phyloP scores from a whole-genome alignment of 2,797 vertebrate genomes.

The Arremon brunneinucha region DNA sequence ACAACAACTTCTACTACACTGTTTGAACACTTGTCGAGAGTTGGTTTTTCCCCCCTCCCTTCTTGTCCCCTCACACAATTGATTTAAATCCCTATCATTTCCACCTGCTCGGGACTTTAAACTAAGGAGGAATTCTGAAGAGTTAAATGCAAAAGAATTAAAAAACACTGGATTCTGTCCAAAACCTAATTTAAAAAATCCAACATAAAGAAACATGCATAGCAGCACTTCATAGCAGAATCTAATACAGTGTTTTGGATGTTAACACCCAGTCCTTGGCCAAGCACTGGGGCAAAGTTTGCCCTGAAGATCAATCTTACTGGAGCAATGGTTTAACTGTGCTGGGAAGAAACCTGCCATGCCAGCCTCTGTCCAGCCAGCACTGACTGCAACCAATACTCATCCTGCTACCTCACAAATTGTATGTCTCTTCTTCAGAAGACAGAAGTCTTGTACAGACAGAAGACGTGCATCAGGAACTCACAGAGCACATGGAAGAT shows the following conservation, averaged over 20 bases:
- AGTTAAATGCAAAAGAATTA: background rate
- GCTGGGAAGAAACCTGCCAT: background rate
- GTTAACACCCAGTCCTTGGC: too few species aligned
- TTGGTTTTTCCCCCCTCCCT: background rate
- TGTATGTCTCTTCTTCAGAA: fast-evolving
- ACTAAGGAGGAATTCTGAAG: background rate
- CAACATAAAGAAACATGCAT: background rate
- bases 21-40: background rate
- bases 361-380: background rate
- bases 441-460: too few species aligned
- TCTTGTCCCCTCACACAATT: background rate
- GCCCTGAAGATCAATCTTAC: background rate
- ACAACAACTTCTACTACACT: background rate
- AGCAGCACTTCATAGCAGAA: background rate
- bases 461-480: fast-evolving
- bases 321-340: background rate
- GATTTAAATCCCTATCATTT: background rate
- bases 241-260: background rate
- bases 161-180: background rate
- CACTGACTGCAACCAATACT: fast-evolving
- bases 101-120: background rate
- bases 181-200: background rate
- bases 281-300: background rate
- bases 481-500: background rate
- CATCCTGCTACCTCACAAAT: background rate